A percentile compares a stretch with the other conserved stretches of the same genome.
Evolutionary conservation across 1,140 invertebrate species (phyloP).

Genomic region (Psilanteris sp.): DNA sequence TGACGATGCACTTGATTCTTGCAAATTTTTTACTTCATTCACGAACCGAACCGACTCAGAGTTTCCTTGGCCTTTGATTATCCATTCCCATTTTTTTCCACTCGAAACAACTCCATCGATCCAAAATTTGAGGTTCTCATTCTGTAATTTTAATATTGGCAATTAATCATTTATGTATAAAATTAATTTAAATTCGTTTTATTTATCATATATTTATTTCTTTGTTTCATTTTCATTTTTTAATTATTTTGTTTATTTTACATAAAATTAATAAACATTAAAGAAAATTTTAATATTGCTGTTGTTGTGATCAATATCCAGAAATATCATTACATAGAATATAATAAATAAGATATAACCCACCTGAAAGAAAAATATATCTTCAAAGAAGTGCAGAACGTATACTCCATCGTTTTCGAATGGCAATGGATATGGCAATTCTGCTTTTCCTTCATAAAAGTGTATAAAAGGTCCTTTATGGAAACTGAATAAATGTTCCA

Average conservation of each 20-base stretch:
- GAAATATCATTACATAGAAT: no score
- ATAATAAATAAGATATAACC: no score
- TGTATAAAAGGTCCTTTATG: conserved; percentile 71
- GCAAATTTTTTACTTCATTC: conserved; percentile 66
- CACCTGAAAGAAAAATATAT: conserved; percentile 75
- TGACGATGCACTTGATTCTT: conserved; percentile 47
- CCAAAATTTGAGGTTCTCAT: conserved; percentile 68
- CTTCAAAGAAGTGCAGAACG: conserved; percentile 67
- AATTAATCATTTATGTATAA: no score
- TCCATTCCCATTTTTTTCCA: conserved; percentile 71
- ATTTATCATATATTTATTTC: no score
- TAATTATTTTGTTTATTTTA: no score
- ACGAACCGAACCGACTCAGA: conserved; percentile 65
- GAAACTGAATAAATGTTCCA: conserved; percentile 69
- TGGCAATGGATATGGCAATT: conserved; percentile 69
- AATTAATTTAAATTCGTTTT: neutral
- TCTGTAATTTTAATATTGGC: no score
- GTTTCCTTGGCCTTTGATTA: conserved; percentile 53
- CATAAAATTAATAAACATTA: no score
- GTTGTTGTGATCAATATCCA: no score
- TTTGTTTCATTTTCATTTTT: no score
- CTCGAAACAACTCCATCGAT: conserved; percentile 58
- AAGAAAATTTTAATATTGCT: no score
- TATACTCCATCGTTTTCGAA: conserved; percentile 68
- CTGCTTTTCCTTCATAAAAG: conserved; percentile 66